Evolutionary conservation across 2,888 invertebrate species (phyloP).

Genomic region (Aproaerema taeniolella): DNA sequence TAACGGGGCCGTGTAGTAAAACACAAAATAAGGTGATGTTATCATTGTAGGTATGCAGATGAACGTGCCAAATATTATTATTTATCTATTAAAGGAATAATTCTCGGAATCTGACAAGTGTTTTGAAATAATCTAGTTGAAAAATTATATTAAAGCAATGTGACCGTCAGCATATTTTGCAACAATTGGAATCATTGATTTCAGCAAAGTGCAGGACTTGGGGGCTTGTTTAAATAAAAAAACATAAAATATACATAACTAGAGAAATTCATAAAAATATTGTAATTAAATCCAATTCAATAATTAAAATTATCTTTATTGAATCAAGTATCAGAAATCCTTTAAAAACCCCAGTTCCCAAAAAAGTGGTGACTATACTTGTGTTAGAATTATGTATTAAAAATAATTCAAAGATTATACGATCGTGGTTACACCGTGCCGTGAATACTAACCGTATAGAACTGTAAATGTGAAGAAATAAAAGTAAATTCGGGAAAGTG

Average conservation of each 20-base stretch:
- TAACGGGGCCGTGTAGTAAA: conserved; percentile 2
- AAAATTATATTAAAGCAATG: conserved; percentile 7
- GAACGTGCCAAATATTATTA: conserved; percentile 7
- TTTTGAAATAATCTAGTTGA: no score
- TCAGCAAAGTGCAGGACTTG: no score
- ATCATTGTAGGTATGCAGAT: conserved; percentile 5
- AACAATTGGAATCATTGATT: no score
- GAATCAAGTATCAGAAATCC: not conserved
- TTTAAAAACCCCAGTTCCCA: conserved; percentile 13
- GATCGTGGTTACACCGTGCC: not conserved
- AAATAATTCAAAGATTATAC: conserved; percentile 22
- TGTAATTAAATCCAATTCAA: not conserved
- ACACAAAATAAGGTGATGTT: conserved; percentile 14
- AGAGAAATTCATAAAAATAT: conserved; percentile 7
- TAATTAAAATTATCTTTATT: conserved; percentile 1
- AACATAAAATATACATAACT: conserved; percentile 8
- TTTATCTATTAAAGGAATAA: not conserved
- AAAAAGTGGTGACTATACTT: conserved; percentile 15
- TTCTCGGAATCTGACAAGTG: not conserved
- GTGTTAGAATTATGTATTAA: conserved; percentile 18
- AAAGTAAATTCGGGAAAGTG: no score
- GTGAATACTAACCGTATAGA: conserved; percentile 9
- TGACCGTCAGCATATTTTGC: no score
- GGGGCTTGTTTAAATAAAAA: conserved; percentile 2
- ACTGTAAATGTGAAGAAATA: conserved; percentile 11